Base-by-base conservation (phyloP, 2,797 vertebrate species). In the Serranus cabrilla region DNA sequence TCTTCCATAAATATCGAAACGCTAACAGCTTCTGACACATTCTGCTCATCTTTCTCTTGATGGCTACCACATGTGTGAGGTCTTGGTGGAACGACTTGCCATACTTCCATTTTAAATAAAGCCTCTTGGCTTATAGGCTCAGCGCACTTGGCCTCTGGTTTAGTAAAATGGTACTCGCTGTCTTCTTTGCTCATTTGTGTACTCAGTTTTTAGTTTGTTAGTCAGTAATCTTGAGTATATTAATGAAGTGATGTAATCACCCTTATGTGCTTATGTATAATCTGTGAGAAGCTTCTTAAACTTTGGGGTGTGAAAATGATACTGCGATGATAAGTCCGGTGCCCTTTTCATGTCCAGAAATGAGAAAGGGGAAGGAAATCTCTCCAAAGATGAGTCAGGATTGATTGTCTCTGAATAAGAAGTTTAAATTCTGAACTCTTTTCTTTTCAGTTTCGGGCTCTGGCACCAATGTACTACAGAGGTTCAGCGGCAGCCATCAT, bases 401-500 rank as follows among this genome's bases (percentile, higher is more conserved):
- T 51, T 47, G 16, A 17, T 52, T 39, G 6, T 71, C 2, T 73
- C 46, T 65, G 0, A 37, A 57, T 39, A 43, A 56, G 25, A 46
- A n/a, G 34, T 34, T 34, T 34, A 8, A 34, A 34, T 34, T 34
- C 34, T 34, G 34, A 34, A 7, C 40, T 78, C 18, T 76, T 23
- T n/a, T 88, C 58, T 71, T 68, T 70, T 86, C 80, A 99, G 98
- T 99, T 99, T 23, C 97, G 98, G 81, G 98, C 98, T 77, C 94
- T 99, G 89, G 98, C 98, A 2, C 98, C 98, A 0, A 99, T 99
- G 98, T 99, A 99, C 93, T 99, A 99, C 92, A 96, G 98, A 93
- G 98, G 98, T 5, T 99, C 98, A 9, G 97, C 98, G 21, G 98
- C 98, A 7, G 98, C 98, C 71, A 97, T 99, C 69, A 99, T 99